Percentiles rank a stretch among this genome's conserved stretches.
Conservation (phyloP, 2,888 invertebrate genomes). For the Platypus cylindrus region DNA sequence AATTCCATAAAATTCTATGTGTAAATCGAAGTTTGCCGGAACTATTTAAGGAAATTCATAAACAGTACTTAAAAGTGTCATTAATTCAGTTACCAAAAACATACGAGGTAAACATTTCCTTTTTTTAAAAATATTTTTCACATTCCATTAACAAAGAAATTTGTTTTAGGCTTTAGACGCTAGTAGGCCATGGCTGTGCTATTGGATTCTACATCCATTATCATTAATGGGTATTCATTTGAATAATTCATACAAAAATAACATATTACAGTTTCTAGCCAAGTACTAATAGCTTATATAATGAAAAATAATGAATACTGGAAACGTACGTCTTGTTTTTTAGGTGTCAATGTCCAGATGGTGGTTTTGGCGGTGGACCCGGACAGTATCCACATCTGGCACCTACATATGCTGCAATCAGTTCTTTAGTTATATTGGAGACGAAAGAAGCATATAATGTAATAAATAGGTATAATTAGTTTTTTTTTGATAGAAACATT, state of each 20-base stretch:
- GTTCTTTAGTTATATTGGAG: slow-evolving; percentile 81
- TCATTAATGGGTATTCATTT: slow-evolving; percentile 59
- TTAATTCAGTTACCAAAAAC: slow-evolving; percentile 52
- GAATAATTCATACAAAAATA: slow-evolving; percentile 40
- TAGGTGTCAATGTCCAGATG: slow-evolving; percentile 63
- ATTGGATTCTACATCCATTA: slow-evolving; percentile 91
- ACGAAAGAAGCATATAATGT: slow-evolving; percentile 64
- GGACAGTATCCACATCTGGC: slow-evolving; percentile 88
- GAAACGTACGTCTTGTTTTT: slow-evolving; percentile 2
- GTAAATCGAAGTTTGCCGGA: slow-evolving; percentile 46
- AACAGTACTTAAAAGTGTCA: slow-evolving; percentile 52
- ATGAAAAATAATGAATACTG: not conserved
- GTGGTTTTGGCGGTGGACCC: slow-evolving; percentile 93
- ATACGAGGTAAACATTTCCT: slow-evolving; percentile 36
- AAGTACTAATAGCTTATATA: slow-evolving; percentile 32
- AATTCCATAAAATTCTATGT: slow-evolving; percentile 37
- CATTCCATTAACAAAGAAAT: not conserved
- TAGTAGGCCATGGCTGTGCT: slow-evolving; percentile 92
- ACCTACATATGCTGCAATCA: slow-evolving; percentile 94
- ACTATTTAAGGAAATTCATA: slow-evolving; percentile 50
- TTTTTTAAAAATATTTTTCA: slow-evolving; percentile 1
- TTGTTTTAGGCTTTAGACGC: slow-evolving; percentile 65
- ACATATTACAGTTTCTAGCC: slow-evolving; percentile 45
- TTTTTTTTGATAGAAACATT: slow-evolving; percentile 1
- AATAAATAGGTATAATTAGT: slow-evolving; percentile 57